Evolutionary conservation across 1,140 invertebrate genomes (phyloP).

Genomic region (Aphaenogaster ashmeadi): DNA sequence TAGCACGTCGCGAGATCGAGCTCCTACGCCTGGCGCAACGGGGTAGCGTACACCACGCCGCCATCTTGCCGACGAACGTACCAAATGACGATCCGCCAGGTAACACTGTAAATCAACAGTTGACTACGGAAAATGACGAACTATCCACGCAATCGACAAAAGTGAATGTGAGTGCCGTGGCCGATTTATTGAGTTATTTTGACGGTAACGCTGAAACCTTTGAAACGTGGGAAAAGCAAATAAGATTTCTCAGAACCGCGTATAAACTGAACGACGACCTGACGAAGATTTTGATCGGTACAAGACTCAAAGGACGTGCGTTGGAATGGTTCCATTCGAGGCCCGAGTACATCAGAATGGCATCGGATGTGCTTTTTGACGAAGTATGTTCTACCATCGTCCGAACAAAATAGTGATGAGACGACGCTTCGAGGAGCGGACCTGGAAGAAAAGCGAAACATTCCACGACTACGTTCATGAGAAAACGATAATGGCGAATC

Average conservation of each 20-base stretch:
- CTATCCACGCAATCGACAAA: no score
- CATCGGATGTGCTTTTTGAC: background rate
- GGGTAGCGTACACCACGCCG: no score
- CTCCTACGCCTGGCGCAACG: no score
- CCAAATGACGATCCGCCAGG: no score
- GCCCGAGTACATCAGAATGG: background rate
- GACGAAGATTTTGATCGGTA: background rate
- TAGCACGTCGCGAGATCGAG: no score
- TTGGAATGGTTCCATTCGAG: background rate
- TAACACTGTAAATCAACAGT: no score
- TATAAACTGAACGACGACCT: background rate
- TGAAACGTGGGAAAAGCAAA: background rate
- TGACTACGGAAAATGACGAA: no score
- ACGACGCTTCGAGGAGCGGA: background rate
- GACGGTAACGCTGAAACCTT: background rate
- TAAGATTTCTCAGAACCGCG: background rate
- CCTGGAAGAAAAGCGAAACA: background rate
- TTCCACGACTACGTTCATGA: background rate
- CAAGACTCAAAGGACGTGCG: background rate
- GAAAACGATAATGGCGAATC: background rate
- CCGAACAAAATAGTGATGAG: background rate
- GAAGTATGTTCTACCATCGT: background rate
- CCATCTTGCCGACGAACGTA: no score
- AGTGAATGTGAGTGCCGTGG: no score
- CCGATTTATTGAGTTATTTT: no score